Evolutionary conservation across 2,888 invertebrate species (phyloP).

Genomic region (Aelia acuminata): DNA sequence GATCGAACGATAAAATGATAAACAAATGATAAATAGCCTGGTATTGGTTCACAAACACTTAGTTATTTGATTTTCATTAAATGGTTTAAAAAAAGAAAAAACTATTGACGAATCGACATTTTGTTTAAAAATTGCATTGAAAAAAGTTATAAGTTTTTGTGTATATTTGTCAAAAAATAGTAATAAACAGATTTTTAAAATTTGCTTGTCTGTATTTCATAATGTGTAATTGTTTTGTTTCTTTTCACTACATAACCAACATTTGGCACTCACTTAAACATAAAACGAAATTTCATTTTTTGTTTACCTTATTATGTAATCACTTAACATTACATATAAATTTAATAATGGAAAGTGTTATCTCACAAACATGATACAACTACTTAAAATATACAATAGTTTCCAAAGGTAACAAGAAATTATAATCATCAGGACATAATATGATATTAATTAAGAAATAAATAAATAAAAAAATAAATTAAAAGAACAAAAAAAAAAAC

Average conservation of each 20-base stretch:
- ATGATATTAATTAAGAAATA: conserved; percentile 20
- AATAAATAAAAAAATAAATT: conserved; percentile 34
- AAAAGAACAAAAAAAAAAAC: conserved; percentile 30
- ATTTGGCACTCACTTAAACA: conserved; percentile 44
- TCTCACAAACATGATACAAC: conserved; percentile 46
- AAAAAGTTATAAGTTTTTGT: conserved; percentile 7
- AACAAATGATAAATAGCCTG: background rate
- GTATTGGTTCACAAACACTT: background rate
- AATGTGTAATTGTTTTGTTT: conserved; percentile 46
- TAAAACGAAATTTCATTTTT: conserved; percentile 46
- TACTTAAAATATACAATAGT: conserved; percentile 45
- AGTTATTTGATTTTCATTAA: background rate
- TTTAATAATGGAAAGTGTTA: conserved; percentile 42
- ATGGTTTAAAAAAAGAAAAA: too few species aligned
- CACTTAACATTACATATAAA: conserved; percentile 43
- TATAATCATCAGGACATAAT: conserved; percentile 37
- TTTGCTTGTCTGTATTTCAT: conserved; percentile 15
- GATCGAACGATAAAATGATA: background rate
- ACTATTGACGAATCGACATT: background rate
- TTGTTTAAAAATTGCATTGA: background rate
- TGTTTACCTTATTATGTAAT: conserved; percentile 27
- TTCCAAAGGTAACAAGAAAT: conserved; percentile 42
- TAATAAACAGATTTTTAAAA: conserved; percentile 37
- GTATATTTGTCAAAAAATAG: conserved; percentile 38
- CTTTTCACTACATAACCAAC: conserved; percentile 36